Evolutionary conservation across 2,888 invertebrate genomes (phyloP).

Genomic region (Leptinotarsa juncta): DNA sequence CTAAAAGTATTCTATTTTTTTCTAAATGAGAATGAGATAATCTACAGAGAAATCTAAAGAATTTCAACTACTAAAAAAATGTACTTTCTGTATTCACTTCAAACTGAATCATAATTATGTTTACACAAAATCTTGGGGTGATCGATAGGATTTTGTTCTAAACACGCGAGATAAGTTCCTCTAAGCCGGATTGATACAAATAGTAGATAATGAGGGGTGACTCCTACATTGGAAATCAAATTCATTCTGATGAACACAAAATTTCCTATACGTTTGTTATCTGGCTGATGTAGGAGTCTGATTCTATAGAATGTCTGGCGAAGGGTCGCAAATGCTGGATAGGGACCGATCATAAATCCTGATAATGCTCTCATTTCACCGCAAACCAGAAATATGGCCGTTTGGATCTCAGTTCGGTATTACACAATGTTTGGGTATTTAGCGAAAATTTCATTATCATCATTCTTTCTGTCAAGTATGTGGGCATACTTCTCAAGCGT

Average conservation of each 20-base stretch:
- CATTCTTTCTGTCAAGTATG: neutral
- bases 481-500: neutral
- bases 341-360: slow-evolving; percentile 39
- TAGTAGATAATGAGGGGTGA: slow-evolving; percentile 9
- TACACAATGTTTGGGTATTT: slow-evolving; percentile 15
- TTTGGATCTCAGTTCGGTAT: slow-evolving; percentile 14
- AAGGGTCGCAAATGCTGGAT: slow-evolving; percentile 33
- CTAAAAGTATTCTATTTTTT: too few relatives aligned
- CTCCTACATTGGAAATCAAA: slow-evolving; percentile 1
- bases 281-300: slow-evolving; percentile 27
- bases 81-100: neutral
- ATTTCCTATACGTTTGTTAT: slow-evolving; percentile 21
- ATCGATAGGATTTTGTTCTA: neutral
- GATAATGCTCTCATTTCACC: slow-evolving; percentile 38
- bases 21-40: too few relatives aligned
- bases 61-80: too few relatives aligned
- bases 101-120: neutral
- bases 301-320: slow-evolving; percentile 33
- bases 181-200: slow-evolving; percentile 4
- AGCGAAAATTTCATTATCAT: slow-evolving; percentile 1
- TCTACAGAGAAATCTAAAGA: too few relatives aligned
- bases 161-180: neutral
- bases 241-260: slow-evolving; percentile 15
- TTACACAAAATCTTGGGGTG: neutral
- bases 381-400: slow-evolving; percentile 40